Base-by-base conservation (phyloP, 2,888 invertebrate species). In the Drosophila pullipes region DNA sequence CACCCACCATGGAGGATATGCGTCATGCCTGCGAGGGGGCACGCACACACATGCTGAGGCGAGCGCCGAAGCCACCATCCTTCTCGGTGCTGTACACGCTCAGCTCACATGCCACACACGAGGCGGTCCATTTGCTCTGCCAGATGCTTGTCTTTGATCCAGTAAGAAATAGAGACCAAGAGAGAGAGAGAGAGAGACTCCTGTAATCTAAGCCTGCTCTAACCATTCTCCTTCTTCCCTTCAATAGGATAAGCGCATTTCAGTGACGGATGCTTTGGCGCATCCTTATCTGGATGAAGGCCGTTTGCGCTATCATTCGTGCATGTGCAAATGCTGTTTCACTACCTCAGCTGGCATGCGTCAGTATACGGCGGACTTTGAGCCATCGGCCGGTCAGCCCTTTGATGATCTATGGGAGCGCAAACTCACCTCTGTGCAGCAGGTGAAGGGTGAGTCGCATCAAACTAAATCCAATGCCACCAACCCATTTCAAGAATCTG, bases 321-420 rank as follows among this genome's bases (percentile, higher is more conserved):
- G 99, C 94, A 99, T 99, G 99, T 99, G 99, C 95, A 97, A 97
- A 93, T 99, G 99, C 92, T 99, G 99, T 94, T 98, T 97, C 94
- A 96, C 97, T 68, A 96, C 96, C 78, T 95, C 95, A 71, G 95
- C 95, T 68, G 96, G 96, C 59, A 95, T 96, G 95, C 95, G 98
- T 69, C 98, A 98, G 94, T 99, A 98, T 94, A 95, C 96, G 49
- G 98, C 98, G 94, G 98, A 99, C 94, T 97, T 98, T 89, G 99
- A 99, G 94, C 98, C 98, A 37, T 96, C 96, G 81, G 98, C 99
- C 78, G 96, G 97, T 73, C 96, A 97, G 93, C 96, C 97, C 69
- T 99, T 99, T 94, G 98, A 98, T 94, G 98, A 99, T 94, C 95
- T 96, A 91, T 99, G 99, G 98, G 99, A 99, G 94, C 96, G 97